phyloP scores from a whole-genome alignment of 2,113 vertebrate genomes.

The Siphamia tubifer region DNA sequence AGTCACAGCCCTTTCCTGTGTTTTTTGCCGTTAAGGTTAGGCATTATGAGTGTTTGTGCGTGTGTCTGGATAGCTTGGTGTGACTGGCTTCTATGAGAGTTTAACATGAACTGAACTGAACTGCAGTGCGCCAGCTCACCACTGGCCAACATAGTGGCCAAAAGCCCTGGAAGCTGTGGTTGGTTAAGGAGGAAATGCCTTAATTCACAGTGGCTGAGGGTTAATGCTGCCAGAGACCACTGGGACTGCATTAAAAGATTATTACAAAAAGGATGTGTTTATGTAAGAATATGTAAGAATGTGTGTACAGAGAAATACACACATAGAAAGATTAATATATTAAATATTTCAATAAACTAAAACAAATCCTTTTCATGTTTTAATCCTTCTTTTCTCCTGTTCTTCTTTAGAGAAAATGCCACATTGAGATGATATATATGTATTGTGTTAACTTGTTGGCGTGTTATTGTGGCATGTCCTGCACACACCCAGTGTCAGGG shows the following conservation, averaged over 20 bases:
- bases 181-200: conserved; percentile 70
- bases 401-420: not conserved
- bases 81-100: not conserved
- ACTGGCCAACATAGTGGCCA: conserved; percentile 21
- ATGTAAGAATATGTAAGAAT: not conserved
- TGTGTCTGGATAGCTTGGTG: conserved; percentile 9
- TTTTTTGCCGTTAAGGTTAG: conserved; percentile 1
- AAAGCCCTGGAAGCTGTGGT: conserved; percentile 67
- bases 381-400: not conserved
- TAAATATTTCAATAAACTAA: not conserved
- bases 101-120: conserved; percentile 16
- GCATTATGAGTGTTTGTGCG: conserved; percentile 2
- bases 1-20: conserved; percentile 41
- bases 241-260: conserved; percentile 48
- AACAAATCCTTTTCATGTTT: not conserved
- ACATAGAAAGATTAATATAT: not conserved
- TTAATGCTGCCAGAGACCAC: conserved; percentile 55
- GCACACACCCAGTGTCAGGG: conserved; percentile 57
- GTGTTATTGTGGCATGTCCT: conserved; percentile 25
- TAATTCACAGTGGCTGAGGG: conserved; percentile 63
- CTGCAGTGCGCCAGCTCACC: not conserved
- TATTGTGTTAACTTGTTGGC: conserved; percentile 16
- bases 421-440: conserved; percentile 1
- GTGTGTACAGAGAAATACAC: not conserved
- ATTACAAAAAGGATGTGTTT: conserved; percentile 1